phyloP scores from a whole-genome alignment of 53 echinoderm and acorn worm genomes.

The Temnopleurus reevesii region DNA sequence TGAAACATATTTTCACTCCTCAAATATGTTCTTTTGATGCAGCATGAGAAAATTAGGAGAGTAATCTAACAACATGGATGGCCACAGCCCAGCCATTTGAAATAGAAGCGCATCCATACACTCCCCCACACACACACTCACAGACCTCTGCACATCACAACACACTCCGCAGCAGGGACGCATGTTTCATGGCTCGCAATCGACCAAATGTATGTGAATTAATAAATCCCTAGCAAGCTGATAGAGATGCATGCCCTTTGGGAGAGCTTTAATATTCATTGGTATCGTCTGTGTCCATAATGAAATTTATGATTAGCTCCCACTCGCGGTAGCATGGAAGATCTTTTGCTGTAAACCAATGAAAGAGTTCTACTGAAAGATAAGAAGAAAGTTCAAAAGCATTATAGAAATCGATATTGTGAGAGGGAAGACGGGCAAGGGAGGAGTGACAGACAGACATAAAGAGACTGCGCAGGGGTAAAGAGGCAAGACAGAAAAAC shows the following conservation, averaged over 20 bases:
- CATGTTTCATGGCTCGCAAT: constrained; percentile 28
- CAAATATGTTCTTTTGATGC: not conserved
- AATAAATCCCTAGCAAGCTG: constrained; percentile 46
- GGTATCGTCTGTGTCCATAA: constrained; percentile 49
- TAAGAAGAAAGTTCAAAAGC: constrained; percentile 5
- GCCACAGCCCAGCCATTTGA: not conserved
- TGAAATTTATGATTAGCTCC: constrained; percentile 60
- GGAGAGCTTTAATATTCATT: constrained; percentile 55
- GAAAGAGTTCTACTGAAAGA: constrained; percentile 23
- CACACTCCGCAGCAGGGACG: not conserved
- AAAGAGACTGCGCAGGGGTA: not conserved
- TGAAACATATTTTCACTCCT: too few relatives aligned
- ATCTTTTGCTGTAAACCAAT: not conserved
- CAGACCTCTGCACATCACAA: not conserved
- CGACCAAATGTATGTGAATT: constrained; percentile 53
- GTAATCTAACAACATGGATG: not conserved
- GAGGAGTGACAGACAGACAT: not conserved
- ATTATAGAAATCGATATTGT: constrained; percentile 16
- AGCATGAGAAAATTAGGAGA: not conserved
- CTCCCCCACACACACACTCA: constrained; percentile 19
- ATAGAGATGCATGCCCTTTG: constrained; percentile 50
- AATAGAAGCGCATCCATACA: not conserved
- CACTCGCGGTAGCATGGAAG: not conserved
- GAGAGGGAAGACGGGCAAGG: not conserved
- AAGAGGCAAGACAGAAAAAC: not conserved